Evolutionary conservation across 2,888 invertebrate species (phyloP), one percentile per base, ranked within the genome.

Genomic region (Tachina fera): DNA sequence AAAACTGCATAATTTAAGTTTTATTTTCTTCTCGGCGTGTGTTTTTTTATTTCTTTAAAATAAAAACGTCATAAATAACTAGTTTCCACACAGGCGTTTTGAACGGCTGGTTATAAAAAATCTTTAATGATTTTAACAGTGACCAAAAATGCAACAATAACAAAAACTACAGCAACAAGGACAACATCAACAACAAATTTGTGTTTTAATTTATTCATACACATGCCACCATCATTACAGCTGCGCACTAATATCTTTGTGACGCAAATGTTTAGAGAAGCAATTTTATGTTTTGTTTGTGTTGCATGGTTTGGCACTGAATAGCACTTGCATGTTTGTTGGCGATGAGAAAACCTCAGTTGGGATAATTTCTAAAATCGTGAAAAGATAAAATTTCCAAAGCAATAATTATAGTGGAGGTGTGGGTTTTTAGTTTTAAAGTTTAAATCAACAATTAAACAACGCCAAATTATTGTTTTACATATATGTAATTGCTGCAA

Each of bases 141-240:
- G 74, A 63, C 68, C 53, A 68, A 74, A 74, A 60, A 39, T 2
- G n/a, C 39, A 60, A 39, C 60, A 39, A 60, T 16, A 39, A 5
- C 14, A 60, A 49, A 58, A 70, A 70, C 39, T 13, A 31, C 56
- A 56, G 14, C 43, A 49, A 51, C 58, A 63, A 65, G 67, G 67
- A 67, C n/a, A n/a, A 47, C 65, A 16, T n/a, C 13, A 45, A 70
- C 16, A 47, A 80, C 31, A 79, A 14, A n/a, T 60, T 22, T 60
- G 67, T 65, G 4, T 65, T 80, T 60, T 74, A 80, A 80, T 67
- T 74, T 80, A 74, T 80, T 80, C 67, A 67, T 43, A 31, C 58
- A 74, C 80, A 80, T 72, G 67, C 76, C 70, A 78, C 47, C 63
- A 68, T 11, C 68, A 22, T 31, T 31, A 31, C 81, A 81, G 68